Conservation (phyloP, 1,140 invertebrate genomes). For the Lithobius niger region DNA sequence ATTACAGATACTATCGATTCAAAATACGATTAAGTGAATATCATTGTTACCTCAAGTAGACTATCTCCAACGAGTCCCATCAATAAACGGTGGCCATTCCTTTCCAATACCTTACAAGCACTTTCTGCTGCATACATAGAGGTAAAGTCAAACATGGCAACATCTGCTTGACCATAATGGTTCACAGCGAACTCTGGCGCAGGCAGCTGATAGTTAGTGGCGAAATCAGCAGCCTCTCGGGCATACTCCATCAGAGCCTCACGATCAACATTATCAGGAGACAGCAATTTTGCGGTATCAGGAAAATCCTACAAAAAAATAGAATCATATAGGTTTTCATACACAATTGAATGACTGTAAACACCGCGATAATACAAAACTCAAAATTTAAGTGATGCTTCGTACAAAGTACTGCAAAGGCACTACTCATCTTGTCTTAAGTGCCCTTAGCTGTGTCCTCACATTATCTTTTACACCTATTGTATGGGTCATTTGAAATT, state of each 20-base stretch:
- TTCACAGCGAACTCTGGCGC: constrained; percentile 91
- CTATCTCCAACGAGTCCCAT: constrained; percentile 90
- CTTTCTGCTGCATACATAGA: constrained; percentile 97
- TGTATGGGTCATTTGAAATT: too few species aligned
- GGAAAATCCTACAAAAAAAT: constrained; percentile 54
- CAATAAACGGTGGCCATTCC: constrained; percentile 61
- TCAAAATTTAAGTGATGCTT: too few species aligned
- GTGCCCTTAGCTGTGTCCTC: too few species aligned
- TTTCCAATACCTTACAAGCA: constrained; percentile 65
- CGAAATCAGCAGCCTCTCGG: constrained; percentile 87
- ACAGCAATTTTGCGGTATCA: constrained; percentile 75
- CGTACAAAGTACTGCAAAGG: too few species aligned
- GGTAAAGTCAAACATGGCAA: constrained; percentile 99
- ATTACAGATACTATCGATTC: too few species aligned
- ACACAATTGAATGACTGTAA: too few species aligned
- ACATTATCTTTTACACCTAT: too few species aligned
- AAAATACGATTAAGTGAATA: too few species aligned
- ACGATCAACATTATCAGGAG: constrained; percentile 79
- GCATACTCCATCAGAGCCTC: constrained; percentile 83
- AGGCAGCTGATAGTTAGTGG: constrained; percentile 80
- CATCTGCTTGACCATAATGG: constrained; percentile 93
- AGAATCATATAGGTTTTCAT: too few species aligned
- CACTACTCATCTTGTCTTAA: too few species aligned
- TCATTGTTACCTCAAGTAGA: constrained; percentile 69
- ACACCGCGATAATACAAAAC: too few species aligned